A percentile compares a stretch with the other conserved stretches of the same genome.
phyloP scores from a whole-genome alignment of 2,888 invertebrate genomes.

The Schizaphis graminum region DNA sequence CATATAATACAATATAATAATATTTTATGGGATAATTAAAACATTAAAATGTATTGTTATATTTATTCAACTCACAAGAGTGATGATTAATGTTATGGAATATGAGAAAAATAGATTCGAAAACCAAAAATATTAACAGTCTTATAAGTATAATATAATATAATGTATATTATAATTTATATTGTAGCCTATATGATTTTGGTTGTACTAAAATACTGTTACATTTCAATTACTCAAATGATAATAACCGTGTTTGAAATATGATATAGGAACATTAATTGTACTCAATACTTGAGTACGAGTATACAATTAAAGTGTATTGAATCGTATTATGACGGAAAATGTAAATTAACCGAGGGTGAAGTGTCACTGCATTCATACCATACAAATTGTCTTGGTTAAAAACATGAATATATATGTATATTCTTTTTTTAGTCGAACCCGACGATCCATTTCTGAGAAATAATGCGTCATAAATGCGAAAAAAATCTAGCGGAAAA shows the following conservation, averaged over 20 bases:
- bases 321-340: background rate
- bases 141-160: background rate
- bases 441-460: background rate
- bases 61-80: background rate
- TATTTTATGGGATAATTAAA: background rate
- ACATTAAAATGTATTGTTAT: background rate
- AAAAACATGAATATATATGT: background rate
- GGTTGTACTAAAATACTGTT: background rate
- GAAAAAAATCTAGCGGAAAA: slow-evolving; percentile 48
- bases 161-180: background rate
- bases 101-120: background rate
- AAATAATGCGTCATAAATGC: slow-evolving; percentile 15
- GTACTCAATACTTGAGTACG: background rate
- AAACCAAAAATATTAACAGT: background rate
- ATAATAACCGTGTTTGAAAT: background rate
- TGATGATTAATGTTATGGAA: background rate
- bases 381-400: slow-evolving; percentile 9
- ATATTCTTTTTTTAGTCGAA: background rate
- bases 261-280: background rate
- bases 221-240: background rate
- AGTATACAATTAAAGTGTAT: background rate
- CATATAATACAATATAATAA: background rate
- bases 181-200: background rate
- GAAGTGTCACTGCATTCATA: slow-evolving; percentile 2
- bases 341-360: background rate